A percentile compares a stretch with the other conserved stretches of the same genome.
These are phyloP conservation scores for Pollenia angustigena DNA, from an alignment of 2,888 invertebrate genomes.

Conservation along the genomic window DNA sequence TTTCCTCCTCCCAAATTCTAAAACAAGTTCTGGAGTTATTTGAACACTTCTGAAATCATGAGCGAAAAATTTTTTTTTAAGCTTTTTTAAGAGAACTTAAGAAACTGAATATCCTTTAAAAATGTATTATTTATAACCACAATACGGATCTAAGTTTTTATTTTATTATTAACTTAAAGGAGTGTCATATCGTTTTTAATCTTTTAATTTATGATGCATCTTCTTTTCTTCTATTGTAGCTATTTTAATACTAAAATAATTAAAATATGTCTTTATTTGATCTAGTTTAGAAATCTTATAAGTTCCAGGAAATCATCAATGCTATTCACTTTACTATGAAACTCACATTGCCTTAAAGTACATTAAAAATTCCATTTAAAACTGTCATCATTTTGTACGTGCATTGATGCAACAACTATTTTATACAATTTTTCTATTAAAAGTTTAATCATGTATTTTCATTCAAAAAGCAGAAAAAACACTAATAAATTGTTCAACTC, in stretches of 20 bases:
- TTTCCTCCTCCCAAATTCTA: no score
- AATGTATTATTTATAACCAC: no score
- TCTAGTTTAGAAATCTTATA: not conserved
- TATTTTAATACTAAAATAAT: not conserved
- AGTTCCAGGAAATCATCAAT: not conserved
- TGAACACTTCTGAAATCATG: no score
- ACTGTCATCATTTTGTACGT: slow-evolving; percentile 29
- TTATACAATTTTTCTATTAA: slow-evolving; percentile 20
- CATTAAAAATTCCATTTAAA: slow-evolving; percentile 21
- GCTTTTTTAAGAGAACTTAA: no score
- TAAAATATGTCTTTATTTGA: not conserved
- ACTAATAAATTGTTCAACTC: slow-evolving; percentile 51
- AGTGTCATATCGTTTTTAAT: no score
- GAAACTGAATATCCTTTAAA: no score
- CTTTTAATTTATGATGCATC: no score
- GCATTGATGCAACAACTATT: slow-evolving; percentile 13
- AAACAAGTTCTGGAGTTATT: no score
- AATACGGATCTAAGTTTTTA: no score
- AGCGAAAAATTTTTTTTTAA: no score
- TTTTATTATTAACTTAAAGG: no score
- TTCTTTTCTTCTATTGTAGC: no score
- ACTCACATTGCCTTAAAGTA: not conserved
- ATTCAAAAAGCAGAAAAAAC: slow-evolving; percentile 20
- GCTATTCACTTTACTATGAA: not conserved
- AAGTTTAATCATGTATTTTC: slow-evolving; percentile 43